Evolutionary conservation across 2,888 invertebrate genomes (phyloP).

Genomic region (Meta bourneti): DNA sequence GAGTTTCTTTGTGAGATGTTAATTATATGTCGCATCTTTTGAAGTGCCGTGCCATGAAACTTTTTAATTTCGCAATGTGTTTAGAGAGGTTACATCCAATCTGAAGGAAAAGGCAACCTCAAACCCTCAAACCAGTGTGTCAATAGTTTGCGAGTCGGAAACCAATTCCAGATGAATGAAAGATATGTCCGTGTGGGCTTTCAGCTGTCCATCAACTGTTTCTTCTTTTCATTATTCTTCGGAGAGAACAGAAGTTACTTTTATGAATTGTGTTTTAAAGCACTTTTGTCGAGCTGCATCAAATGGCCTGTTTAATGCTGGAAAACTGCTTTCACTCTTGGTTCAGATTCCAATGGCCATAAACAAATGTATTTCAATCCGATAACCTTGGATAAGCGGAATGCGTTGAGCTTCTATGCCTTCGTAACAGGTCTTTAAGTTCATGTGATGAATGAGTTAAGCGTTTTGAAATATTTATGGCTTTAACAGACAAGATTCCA

Average conservation of each 20-base stretch:
- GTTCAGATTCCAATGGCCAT: not conserved
- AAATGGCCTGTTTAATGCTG: not conserved
- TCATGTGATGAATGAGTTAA: not conserved
- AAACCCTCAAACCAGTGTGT: not conserved
- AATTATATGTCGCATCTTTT: too few relatives aligned
- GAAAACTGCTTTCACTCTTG: not conserved
- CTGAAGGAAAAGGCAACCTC: slow-evolving; percentile 9
- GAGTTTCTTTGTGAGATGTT: too few relatives aligned
- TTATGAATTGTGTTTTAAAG: slow-evolving; percentile 9
- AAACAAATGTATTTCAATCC: not conserved
- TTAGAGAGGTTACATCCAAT: not conserved
- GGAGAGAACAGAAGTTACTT: not conserved
- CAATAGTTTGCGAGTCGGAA: slow-evolving; percentile 17
- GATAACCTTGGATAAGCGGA: not conserved
- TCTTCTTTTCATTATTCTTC: not conserved
- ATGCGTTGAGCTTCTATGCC: not conserved
- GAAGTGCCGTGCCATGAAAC: not conserved
- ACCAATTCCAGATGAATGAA: slow-evolving; percentile 7
- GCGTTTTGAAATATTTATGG: not conserved
- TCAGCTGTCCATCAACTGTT: slow-evolving; percentile 16
- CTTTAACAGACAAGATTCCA: too few relatives aligned
- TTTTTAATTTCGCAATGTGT: not conserved
- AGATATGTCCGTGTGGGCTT: not conserved
- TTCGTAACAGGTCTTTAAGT: not conserved
- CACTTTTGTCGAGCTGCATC: not conserved